Evolutionary conservation across 1,140 invertebrate species (phyloP).

Genomic region (Tetraneura akinire): DNA sequence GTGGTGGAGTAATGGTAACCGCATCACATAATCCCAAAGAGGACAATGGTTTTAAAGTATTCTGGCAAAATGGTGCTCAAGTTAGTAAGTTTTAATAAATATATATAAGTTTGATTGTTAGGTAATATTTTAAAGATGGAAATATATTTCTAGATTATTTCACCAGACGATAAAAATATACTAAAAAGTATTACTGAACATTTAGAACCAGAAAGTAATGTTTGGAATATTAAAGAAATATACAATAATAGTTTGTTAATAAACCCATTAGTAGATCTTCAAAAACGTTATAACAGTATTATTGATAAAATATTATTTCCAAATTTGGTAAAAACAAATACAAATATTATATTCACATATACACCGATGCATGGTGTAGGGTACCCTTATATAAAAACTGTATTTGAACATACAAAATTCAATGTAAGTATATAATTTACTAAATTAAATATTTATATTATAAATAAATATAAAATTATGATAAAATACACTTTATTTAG

Average conservation of each 20-base stretch:
- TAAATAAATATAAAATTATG: not conserved
- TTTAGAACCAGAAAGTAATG: conserved; percentile 69
- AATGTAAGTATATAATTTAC: conserved; percentile 61
- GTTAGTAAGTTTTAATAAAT: conserved; percentile 57
- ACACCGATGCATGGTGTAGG: conserved; percentile 99
- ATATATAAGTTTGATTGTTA: not conserved
- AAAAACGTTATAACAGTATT: not conserved
- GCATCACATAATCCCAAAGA: conserved; percentile 99
- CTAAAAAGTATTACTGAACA: conserved; percentile 77
- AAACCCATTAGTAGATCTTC: conserved; percentile 66
- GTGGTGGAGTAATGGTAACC: conserved; percentile 92
- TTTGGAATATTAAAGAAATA: conserved; percentile 66
- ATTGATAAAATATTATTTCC: conserved; percentile 32
- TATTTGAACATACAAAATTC: conserved; percentile 77
- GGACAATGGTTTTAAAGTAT: conserved; percentile 99
- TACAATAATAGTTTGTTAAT: conserved; percentile 58
- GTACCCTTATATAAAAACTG: conserved; percentile 73
- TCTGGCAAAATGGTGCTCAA: conserved; percentile 92
- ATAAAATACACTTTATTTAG: conserved; percentile 9
- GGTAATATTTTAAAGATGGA: not conserved
- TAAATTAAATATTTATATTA: not conserved
- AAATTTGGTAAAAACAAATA: conserved; percentile 56
- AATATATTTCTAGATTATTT: conserved; percentile 72
- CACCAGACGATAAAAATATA: conserved; percentile 88
- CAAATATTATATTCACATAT: conserved; percentile 77